Evolutionary conservation across 2,797 vertebrate species (phyloP).

Genomic region (Anolis apletophallus): DNA sequence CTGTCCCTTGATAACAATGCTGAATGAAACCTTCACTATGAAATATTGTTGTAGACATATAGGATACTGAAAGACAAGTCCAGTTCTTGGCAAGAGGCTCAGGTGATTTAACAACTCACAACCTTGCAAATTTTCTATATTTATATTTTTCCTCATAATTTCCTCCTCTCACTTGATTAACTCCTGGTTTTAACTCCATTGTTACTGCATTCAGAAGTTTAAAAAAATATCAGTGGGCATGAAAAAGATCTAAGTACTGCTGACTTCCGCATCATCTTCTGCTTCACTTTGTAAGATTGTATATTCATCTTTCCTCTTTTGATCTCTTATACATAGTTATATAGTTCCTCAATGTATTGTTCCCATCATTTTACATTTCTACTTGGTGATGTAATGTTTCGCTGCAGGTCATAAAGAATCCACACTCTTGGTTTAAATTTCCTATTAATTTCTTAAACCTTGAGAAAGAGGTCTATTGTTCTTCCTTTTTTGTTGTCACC

Average conservation of each 20-base stretch:
- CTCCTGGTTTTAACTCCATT: neutral
- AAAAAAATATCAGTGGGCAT: neutral
- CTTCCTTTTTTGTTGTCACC: too few relatives aligned
- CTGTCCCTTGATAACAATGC: neutral
- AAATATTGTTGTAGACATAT: neutral
- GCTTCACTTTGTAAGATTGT: too few relatives aligned
- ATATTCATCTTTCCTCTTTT: too few relatives aligned
- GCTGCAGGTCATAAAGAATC: too few relatives aligned
- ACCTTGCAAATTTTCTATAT: neutral
- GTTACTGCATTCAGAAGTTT: neutral
- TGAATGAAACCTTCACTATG: neutral
- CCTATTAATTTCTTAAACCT: too few relatives aligned
- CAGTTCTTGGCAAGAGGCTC: neutral
- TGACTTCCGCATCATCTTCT: neutral
- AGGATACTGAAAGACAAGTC: neutral
- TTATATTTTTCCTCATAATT: neutral
- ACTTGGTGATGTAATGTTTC: too few relatives aligned
- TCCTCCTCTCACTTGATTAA: neutral
- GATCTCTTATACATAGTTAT: too few relatives aligned
- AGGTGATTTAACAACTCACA: neutral
- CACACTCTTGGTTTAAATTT: too few relatives aligned
- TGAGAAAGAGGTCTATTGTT: too few relatives aligned
- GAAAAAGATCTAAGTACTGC: too few relatives aligned
- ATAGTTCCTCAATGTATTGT: too few relatives aligned
- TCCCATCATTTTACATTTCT: too few relatives aligned